Base-by-base conservation (phyloP, 2,797 vertebrate genomes). In the Gastrophryne carolinensis region DNA sequence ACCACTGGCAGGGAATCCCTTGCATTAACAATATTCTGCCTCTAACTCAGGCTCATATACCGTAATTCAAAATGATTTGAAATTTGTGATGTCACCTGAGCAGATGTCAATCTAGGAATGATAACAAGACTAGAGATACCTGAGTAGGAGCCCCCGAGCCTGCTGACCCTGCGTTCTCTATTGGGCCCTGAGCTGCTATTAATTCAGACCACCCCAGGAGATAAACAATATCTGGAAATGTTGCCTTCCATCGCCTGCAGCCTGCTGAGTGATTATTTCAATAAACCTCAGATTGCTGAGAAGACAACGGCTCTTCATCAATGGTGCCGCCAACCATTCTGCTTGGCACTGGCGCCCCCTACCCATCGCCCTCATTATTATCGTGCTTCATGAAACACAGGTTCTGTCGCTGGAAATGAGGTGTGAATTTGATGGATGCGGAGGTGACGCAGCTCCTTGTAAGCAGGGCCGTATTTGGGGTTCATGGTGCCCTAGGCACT, bases 281-380 rank as follows among this genome's bases (percentile, higher is more conserved):
- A 57, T 56, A 69, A 69, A 56, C 52, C 56, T 35, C 29, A 44
- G 27, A n/a, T 47, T 47, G 68, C 54, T 49, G 13, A 68, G 35
- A 10, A 41, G 50, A 41, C 34, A 39, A 37, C 26, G 19, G 35
- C 65, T 35, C 30, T 1, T 23, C 21, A n/a, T 30, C 13, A 1
- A 17, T 50, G 30, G 47, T 13, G 32, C 4, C 15, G 32, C 4
- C 15, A 2, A 64, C 24, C 26, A 1, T 5, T n/a, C 21, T 52
- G 15, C 32, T 1, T 12, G 56, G 65, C 50, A 12, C 11, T 50
- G 32, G 32, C 12, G 50, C 50, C 50, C 37, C 49, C 65, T 68
- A 17, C 37, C 50, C 11, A 34, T 37, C n/a, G 5, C 9, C 29
- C 6, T 1, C 12, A 8, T n/a, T 54, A 56, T 4, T 56, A 3